Evolutionary conservation across 2,113 vertebrate genomes (phyloP).

Genomic region (Microtus ochrogaster): DNA sequence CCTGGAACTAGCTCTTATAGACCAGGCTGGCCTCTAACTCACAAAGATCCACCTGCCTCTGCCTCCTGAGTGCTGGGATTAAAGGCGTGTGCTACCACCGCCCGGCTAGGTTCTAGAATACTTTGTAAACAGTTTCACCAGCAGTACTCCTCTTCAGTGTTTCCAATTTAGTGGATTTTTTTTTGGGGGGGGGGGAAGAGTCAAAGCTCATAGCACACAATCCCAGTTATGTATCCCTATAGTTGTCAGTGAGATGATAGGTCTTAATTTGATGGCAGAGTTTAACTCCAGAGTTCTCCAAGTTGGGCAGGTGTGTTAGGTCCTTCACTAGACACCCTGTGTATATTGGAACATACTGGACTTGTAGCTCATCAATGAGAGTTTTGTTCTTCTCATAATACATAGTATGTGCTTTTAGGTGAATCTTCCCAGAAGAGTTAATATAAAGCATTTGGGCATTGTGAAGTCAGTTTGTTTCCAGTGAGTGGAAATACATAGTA

Average conservation of each 20-base stretch:
- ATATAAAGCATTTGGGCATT: slow-evolving; percentile 12
- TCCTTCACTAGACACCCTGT: neutral
- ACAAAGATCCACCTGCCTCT: too few species aligned
- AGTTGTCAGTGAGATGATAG: neutral
- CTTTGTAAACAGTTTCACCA: neutral
- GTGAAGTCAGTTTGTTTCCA: neutral
- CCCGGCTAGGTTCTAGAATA: neutral
- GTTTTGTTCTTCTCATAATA: slow-evolving; percentile 11
- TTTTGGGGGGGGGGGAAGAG: neutral
- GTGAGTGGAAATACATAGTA: neutral
- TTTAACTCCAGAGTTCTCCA: neutral
- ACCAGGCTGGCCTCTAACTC: too few species aligned
- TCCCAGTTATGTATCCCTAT: neutral
- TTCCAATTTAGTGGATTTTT: neutral
- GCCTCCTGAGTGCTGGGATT: too few species aligned
- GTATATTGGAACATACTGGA: neutral
- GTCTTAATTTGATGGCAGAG: neutral
- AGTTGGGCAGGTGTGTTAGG: neutral
- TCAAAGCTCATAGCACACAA: neutral
- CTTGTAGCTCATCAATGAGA: neutral
- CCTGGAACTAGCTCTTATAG: too few species aligned
- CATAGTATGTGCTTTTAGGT: neutral
- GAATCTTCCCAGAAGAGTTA: slow-evolving; percentile 21
- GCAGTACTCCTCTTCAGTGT: neutral
- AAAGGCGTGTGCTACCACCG: too few species aligned